Percentiles rank a stretch among this genome's conserved stretches.
Evolutionary conservation across 2,797 vertebrate genomes (phyloP).

Genomic region (Crocidura indochinensis): DNA sequence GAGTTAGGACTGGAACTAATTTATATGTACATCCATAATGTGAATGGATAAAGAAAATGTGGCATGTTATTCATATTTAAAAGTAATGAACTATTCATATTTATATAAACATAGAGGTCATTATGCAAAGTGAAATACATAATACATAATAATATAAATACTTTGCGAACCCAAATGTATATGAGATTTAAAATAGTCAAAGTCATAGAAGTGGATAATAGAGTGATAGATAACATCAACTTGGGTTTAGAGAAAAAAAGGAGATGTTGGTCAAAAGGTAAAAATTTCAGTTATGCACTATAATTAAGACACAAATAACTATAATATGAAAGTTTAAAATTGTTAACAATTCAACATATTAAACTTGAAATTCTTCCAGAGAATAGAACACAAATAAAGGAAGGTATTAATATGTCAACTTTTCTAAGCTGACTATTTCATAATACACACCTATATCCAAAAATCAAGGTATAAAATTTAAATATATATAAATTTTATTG

Average conservation of each 20-base stretch:
- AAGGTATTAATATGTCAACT: slow-evolving; percentile 27
- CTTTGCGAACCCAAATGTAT: neutral
- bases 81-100: neutral
- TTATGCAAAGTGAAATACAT: slow-evolving; percentile 8
- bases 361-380: slow-evolving; percentile 31
- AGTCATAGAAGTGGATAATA: slow-evolving; percentile 27
- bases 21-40: no score
- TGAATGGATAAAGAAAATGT: no score
- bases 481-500: slow-evolving; percentile 41
- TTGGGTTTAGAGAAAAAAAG: neutral
- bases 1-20: no score
- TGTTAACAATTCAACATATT: neutral
- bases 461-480: slow-evolving; percentile 23
- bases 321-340: slow-evolving; percentile 6
- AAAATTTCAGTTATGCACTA: slow-evolving; percentile 23
- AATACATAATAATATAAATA: neutral
- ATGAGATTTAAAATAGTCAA: neutral
- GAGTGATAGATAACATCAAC: neutral
- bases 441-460: slow-evolving; percentile 30
- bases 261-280: slow-evolving; percentile 34
- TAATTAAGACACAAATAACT: neutral
- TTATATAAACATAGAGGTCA: neutral
- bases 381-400: neutral
- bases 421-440: slow-evolving; percentile 4
- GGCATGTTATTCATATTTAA: neutral